These are phyloP conservation scores for Calephelis virginiensis DNA, from an alignment of 1,140 invertebrate genomes.

Conservation along the genomic window DNA sequence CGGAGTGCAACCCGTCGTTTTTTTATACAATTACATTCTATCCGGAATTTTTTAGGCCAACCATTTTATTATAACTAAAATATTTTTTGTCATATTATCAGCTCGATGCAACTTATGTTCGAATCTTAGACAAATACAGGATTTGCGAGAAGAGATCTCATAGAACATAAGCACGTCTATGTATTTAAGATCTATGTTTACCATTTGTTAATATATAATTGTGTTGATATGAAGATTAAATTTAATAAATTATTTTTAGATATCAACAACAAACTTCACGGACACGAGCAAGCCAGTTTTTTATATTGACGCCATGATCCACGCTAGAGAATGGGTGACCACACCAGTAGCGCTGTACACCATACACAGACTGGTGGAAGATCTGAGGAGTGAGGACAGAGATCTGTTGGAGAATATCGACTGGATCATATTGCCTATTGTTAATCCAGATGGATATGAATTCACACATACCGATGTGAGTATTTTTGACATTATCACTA, in stretches of 20 bases:
- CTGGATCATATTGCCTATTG: constrained; percentile 78
- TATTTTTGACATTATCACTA: background rate
- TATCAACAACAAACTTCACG: constrained; percentile 55
- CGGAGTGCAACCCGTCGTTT: too few species aligned
- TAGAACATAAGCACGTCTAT: too few species aligned
- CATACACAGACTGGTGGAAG: constrained; percentile 80
- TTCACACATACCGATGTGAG: constrained; percentile 64
- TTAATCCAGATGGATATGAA: constrained; percentile 81
- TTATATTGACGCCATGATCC: constrained; percentile 79
- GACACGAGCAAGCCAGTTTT: constrained; percentile 54
- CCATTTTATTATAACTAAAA: too few species aligned
- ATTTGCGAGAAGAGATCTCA: too few species aligned
- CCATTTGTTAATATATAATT: too few species aligned
- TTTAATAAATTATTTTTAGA: constrained; percentile 33
- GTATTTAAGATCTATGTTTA: too few species aligned
- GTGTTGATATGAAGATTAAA: background rate
- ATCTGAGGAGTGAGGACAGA: constrained; percentile 58
- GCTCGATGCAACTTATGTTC: too few species aligned
- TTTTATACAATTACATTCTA: too few species aligned
- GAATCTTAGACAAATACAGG: too few species aligned
- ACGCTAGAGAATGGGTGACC: constrained; percentile 87
- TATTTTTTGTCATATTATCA: too few species aligned
- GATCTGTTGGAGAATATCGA: constrained; percentile 54
- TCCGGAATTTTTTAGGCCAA: too few species aligned
- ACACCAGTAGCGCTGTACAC: constrained; percentile 81